Evolutionary conservation across 2,888 invertebrate genomes (phyloP).

Genomic region (Ypsolopha sequella): DNA sequence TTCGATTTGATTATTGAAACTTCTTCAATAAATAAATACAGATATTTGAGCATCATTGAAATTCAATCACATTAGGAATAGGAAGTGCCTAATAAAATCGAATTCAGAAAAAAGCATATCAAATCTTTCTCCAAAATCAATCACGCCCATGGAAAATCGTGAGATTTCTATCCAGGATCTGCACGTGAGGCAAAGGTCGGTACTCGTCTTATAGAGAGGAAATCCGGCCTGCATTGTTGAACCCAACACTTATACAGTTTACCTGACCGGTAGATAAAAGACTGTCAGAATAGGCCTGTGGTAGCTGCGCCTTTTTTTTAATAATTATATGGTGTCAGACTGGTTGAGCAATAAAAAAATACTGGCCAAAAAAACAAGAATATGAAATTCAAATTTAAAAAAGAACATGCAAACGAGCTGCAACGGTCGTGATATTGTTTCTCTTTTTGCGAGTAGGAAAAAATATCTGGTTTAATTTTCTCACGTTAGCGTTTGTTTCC

Average conservation of each 20-base stretch:
- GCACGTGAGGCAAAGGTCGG: constrained; percentile 65
- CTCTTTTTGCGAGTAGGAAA: constrained; percentile 29
- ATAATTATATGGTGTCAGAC: constrained; percentile 53
- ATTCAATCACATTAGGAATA: constrained; percentile 16
- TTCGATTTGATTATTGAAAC: neutral
- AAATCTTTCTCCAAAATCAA: constrained; percentile 63
- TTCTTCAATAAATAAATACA: constrained; percentile 7
- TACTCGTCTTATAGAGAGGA: constrained; percentile 65
- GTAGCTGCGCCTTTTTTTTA: constrained; percentile 37
- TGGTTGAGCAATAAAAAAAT: constrained; percentile 15
- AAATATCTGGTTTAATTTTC: constrained; percentile 56
- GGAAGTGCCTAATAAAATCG: constrained; percentile 20
- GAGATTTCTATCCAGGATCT: constrained; percentile 51
- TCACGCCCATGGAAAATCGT: constrained; percentile 66
- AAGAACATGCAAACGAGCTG: constrained; percentile 51
- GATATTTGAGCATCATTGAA: neutral
- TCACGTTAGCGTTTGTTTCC: constrained; percentile 50
- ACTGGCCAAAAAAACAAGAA: constrained; percentile 17
- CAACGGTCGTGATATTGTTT: constrained; percentile 47
- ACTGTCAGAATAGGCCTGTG: constrained; percentile 32
- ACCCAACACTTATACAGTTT: constrained; percentile 56
- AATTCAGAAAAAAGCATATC: constrained; percentile 22
- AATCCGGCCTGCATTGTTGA: constrained; percentile 64
- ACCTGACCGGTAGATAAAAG: constrained; percentile 63
- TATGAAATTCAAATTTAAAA: constrained; percentile 15